These are phyloP conservation scores for Squalus acanthias DNA, from an alignment of 2,797 vertebrate genomes.

Conservation along the genomic window DNA sequence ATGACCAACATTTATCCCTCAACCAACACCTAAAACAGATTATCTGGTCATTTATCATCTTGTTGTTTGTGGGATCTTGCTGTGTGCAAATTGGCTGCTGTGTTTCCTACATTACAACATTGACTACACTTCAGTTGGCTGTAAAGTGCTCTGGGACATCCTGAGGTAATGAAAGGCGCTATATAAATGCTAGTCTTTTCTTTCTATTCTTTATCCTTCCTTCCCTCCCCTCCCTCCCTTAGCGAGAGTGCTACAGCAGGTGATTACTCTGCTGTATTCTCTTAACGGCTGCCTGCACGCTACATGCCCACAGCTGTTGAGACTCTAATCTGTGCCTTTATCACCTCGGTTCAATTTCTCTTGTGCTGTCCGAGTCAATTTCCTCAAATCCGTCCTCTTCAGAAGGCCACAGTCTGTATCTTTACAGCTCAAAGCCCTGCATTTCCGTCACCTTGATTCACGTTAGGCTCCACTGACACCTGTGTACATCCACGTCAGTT, in stretches of 20 bases:
- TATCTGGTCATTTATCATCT: not conserved
- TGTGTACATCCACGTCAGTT: not conserved
- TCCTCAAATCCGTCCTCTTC: not conserved
- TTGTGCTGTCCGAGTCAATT: not conserved
- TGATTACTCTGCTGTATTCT: not conserved
- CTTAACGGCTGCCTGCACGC: no score
- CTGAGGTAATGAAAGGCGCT: not conserved
- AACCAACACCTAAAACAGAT: not conserved
- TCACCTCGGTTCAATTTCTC: not conserved
- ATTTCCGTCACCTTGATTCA: not conserved
- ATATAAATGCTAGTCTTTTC: not conserved
- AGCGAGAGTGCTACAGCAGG: not conserved
- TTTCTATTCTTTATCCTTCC: not conserved
- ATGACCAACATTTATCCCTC: not conserved
- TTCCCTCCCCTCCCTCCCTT: not conserved
- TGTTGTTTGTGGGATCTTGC: not conserved
- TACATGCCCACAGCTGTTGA: not conserved
- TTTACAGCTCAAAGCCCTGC: not conserved
- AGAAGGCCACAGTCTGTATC: not conserved
- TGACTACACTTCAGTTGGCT: not conserved
- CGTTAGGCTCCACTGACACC: not conserved
- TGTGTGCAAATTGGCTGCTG: not conserved
- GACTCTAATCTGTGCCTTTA: not conserved
- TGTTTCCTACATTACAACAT: not conserved
- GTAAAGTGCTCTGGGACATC: not conserved